phyloP scores from a whole-genome alignment of 2,888 invertebrate species.

The Agrochola lota region DNA sequence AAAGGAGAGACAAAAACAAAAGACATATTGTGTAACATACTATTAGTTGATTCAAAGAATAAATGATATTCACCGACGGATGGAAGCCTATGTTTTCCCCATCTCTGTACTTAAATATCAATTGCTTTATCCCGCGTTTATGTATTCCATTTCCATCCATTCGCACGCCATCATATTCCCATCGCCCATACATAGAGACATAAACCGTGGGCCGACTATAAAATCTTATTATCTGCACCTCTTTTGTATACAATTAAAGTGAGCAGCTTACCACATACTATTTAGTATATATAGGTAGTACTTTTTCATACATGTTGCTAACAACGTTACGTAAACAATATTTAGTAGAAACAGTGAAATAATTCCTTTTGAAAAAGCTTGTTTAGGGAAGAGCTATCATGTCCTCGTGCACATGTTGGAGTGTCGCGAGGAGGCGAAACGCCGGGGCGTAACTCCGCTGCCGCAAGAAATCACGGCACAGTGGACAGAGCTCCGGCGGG shows the following conservation, averaged over 20 bases:
- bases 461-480: no score
- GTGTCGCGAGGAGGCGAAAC: no score
- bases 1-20: no score
- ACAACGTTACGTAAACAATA: background rate
- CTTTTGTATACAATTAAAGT: slow-evolving; percentile 85
- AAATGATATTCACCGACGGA: background rate
- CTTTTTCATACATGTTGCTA: background rate
- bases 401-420: no score
- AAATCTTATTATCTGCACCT: slow-evolving; percentile 80
- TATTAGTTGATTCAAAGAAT: no score
- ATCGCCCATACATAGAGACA: slow-evolving; percentile 74
- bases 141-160: slow-evolving; percentile 57
- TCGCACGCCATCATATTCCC: slow-evolving; percentile 60
- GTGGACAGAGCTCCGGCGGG: no score
- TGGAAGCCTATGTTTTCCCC: slow-evolving; percentile 20
- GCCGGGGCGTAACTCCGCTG: no score
- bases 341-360: background rate
- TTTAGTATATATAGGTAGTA: background rate
- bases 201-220: slow-evolving; percentile 75
- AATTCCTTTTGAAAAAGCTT: background rate
- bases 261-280: slow-evolving; percentile 57
- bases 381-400: background rate
- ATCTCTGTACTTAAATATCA: slow-evolving; percentile 54
- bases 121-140: slow-evolving; percentile 40
- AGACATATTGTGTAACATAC: no score